phyloP scores from a whole-genome alignment of 2,797 vertebrate species.

The Euthynnus affinis region DNA sequence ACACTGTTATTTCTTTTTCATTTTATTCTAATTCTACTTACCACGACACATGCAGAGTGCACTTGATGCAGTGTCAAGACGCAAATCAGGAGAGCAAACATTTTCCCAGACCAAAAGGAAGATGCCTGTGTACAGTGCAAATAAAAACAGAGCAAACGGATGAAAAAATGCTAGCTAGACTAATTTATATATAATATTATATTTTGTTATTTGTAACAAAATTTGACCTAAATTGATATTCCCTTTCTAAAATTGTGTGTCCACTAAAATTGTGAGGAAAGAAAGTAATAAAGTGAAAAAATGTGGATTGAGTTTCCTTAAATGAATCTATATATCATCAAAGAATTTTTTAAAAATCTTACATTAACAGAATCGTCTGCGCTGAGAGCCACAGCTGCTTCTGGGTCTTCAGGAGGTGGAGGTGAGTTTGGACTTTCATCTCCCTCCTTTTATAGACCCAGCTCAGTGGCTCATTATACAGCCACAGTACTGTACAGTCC shows the following conservation, averaged over 20 bases:
- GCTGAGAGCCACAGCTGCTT: constrained; percentile 55
- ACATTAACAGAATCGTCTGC: neutral
- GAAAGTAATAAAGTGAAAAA: neutral
- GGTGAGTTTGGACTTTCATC: constrained; percentile 29
- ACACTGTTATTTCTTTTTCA: neutral
- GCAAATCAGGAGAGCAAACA: constrained; percentile 69
- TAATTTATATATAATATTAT: neutral
- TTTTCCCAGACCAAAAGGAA: constrained; percentile 46
- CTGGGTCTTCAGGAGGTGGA: constrained; percentile 16
- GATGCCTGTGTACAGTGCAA: neutral
- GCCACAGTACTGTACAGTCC: neutral
- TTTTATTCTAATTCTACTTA: constrained; percentile 49
- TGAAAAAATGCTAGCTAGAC: neutral
- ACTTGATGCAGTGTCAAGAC: constrained; percentile 63
- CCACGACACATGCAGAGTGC: constrained; percentile 62
- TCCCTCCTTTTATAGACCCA: constrained; percentile 61
- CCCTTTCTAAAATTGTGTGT: too few relatives aligned
- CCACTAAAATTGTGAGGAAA: neutral
- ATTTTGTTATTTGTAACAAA: too few relatives aligned
- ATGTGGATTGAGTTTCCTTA: neutral
- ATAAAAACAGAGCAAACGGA: neutral
- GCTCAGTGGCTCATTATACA: neutral
- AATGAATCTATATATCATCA: neutral
- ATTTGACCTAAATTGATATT: too few relatives aligned
- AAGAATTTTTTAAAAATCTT: neutral